Evolutionary conservation across 2,888 invertebrate genomes (phyloP).

Genomic region (Achlya flavicornis): DNA sequence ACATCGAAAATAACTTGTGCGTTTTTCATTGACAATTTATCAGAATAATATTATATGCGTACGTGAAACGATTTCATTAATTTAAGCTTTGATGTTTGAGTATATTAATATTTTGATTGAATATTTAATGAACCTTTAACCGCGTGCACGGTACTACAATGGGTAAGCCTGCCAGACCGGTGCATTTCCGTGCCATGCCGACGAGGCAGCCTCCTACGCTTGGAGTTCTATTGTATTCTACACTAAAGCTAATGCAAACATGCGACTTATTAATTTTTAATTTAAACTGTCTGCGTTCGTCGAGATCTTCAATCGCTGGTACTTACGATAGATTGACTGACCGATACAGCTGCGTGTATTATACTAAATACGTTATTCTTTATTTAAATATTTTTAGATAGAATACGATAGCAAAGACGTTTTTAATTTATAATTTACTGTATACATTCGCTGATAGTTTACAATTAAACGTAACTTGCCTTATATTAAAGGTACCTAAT

Average conservation of each 20-base stretch:
- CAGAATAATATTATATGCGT: constrained; percentile 61
- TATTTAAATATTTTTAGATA: too few species aligned
- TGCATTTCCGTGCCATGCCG: constrained; percentile 1
- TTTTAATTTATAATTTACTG: too few species aligned
- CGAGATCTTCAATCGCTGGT: not conserved
- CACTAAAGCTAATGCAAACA: constrained; percentile 27
- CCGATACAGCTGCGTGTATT: too few species aligned
- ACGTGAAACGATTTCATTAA: constrained; percentile 22
- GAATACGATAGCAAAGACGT: too few species aligned
- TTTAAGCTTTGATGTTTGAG: not conserved
- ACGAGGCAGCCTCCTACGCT: constrained; percentile 28
- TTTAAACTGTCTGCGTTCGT: constrained; percentile 16
- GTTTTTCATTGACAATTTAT: constrained; percentile 24
- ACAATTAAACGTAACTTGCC: too few species aligned
- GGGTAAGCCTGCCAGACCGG: not conserved
- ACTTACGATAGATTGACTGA: too few species aligned
- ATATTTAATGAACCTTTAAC: not conserved
- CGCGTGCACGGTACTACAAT: not conserved
- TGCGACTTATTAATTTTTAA: constrained; percentile 1
- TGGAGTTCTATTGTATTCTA: constrained; percentile 42
- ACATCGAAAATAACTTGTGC: not conserved
- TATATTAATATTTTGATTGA: too few species aligned
- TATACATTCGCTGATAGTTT: too few species aligned
- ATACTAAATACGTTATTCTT: too few species aligned
- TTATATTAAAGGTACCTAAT: too few species aligned